A percentile compares a stretch with the other conserved stretches of the same genome.
These are phyloP conservation scores for Amphiduros pacificus DNA, from an alignment of 2,888 invertebrate genomes.

Conservation along the genomic window DNA sequence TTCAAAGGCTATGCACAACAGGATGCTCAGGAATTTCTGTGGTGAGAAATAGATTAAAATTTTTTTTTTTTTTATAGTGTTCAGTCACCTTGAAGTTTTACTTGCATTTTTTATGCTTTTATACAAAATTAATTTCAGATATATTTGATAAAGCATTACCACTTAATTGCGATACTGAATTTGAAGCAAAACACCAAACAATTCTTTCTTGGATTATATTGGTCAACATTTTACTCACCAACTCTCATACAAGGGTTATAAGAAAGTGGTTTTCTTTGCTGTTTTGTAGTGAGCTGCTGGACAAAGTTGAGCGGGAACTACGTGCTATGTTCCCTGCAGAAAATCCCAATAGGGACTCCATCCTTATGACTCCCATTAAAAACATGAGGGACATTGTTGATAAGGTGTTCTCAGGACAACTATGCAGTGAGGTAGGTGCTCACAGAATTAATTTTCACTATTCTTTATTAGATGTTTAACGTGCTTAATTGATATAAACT, in stretches of 20 bases:
- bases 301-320: slow-evolving; percentile 50
- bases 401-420: slow-evolving; percentile 50
- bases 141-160: neutral
- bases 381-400: no score
- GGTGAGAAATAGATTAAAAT: slow-evolving; percentile 34
- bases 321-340: neutral
- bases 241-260: no score
- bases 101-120: neutral
- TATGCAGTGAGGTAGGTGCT: slow-evolving; percentile 48
- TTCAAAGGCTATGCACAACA: slow-evolving; percentile 58
- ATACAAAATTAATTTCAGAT: neutral
- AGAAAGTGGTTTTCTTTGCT: no score
- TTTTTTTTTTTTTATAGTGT: neutral
- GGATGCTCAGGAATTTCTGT: slow-evolving; percentile 59
- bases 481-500: no score
- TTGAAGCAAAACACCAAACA: no score
- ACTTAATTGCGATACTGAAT: no score
- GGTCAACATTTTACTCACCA: no score
- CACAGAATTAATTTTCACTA: no score
- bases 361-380: no score
- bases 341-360: neutral
- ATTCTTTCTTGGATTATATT: no score
- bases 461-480: no score
- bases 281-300: slow-evolving; percentile 50
- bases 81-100: neutral